phyloP scores from a whole-genome alignment of 2,888 invertebrate genomes.

The Cantharis lateralis region DNA sequence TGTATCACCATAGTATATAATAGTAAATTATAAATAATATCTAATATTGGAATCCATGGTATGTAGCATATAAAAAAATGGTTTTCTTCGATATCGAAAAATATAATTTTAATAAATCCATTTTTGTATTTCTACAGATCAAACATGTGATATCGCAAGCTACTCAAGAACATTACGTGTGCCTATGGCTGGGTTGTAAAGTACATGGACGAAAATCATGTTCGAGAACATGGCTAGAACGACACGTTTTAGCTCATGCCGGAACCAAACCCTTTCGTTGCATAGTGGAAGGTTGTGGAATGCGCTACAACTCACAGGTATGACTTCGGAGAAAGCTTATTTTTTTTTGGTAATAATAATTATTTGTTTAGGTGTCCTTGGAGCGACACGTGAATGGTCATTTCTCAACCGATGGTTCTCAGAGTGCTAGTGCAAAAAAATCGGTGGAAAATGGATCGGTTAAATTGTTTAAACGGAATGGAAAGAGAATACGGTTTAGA shows the following conservation, averaged over 20 bases:
- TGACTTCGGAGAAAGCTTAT: conserved; percentile 40
- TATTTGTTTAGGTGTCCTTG: conserved; percentile 67
- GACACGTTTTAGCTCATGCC: conserved; percentile 90
- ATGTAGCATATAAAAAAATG: no score
- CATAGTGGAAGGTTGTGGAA: conserved; percentile 93
- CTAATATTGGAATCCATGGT: no score
- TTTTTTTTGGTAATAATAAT: neutral
- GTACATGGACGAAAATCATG: conserved; percentile 92
- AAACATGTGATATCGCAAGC: conserved; percentile 87
- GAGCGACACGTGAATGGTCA: conserved; percentile 94
- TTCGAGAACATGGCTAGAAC: conserved; percentile 90
- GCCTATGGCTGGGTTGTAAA: conserved; percentile 93
- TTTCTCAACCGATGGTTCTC: conserved; percentile 71
- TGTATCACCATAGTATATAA: neutral
- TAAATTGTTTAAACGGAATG: conserved; percentile 83
- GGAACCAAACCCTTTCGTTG: conserved; percentile 93
- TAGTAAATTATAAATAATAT: neutral
- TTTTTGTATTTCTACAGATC: conserved; percentile 59
- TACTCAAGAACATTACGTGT: conserved; percentile 82
- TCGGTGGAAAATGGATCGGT: conserved; percentile 74
- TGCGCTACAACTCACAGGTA: conserved; percentile 86
- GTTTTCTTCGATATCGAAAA: no score
- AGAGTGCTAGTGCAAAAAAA: conserved; percentile 67
- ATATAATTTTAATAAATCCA: neutral
- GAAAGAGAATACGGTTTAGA: conserved; percentile 85